Percentiles rank a stretch among this genome's conserved stretches.
phyloP scores from a whole-genome alignment of 2,797 vertebrate species.

The Petrocephalus sullivani region DNA sequence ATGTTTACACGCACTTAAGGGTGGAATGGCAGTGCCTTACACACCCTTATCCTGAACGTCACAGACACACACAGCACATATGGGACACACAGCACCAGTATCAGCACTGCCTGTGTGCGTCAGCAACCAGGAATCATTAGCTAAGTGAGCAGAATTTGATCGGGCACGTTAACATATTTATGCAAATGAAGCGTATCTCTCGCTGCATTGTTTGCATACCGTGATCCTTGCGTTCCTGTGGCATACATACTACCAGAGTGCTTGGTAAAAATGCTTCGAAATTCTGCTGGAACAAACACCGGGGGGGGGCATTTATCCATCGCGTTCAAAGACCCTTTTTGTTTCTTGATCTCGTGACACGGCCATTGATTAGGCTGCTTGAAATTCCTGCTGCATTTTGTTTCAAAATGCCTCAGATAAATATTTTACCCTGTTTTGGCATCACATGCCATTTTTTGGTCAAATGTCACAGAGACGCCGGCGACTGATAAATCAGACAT shows the following conservation, averaged over 20 bases:
- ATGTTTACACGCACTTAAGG: neutral
- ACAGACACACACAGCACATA: too few species aligned
- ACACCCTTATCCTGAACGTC: too few species aligned
- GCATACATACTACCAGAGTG: constrained; percentile 38
- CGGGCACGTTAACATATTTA: neutral
- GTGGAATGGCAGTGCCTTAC: neutral
- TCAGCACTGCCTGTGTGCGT: neutral
- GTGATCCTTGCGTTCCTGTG: constrained; percentile 46
- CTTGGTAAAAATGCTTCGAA: constrained; percentile 36
- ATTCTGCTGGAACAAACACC: neutral
- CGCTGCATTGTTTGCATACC: constrained; percentile 36
- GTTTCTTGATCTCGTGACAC: constrained; percentile 12
- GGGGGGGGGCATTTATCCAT: neutral
- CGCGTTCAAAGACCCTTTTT: neutral
- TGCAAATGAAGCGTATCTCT: constrained; percentile 27
- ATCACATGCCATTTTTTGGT: constrained; percentile 1
- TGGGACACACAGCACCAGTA: too few species aligned
- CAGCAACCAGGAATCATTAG: neutral
- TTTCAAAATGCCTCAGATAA: constrained; percentile 12
- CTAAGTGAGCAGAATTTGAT: neutral
- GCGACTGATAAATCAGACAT: neutral
- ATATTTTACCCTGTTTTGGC: constrained; percentile 5
- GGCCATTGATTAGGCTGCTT: neutral
- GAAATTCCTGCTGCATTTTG: constrained; percentile 16
- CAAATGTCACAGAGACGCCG: neutral